A percentile compares a stretch with the other conserved stretches of the same genome.
Evolutionary conservation across 92 coral and sea anemone species (phyloP).

Genomic region (Diadumene lineata): DNA sequence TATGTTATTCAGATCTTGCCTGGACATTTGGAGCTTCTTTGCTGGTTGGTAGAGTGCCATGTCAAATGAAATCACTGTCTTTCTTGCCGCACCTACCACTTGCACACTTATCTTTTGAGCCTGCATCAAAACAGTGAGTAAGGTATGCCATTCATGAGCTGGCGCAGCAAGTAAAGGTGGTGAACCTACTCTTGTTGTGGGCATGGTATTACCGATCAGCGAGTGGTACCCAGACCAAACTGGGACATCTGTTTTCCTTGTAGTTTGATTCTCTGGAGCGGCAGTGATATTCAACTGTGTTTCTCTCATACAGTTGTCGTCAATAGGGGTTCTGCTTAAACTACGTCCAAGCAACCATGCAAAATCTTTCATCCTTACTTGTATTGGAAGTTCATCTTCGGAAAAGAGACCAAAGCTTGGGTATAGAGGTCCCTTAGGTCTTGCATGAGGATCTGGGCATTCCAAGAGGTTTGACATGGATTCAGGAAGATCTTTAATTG

Average conservation of each 20-base stretch:
- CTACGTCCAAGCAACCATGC: conserved; percentile 1
- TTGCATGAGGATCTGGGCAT: neutral
- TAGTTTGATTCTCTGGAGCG: neutral
- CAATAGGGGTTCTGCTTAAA: neutral
- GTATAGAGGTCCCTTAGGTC: neutral
- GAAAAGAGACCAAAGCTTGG: neutral
- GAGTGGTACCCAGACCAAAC: conserved; percentile 71
- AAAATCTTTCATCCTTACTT: neutral
- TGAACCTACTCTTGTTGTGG: conserved; percentile 35
- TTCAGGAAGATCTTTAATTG: conserved; percentile 2
- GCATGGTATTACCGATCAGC: conserved; percentile 38
- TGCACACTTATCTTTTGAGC: conserved; percentile 45
- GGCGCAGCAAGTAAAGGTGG: conserved; percentile 63
- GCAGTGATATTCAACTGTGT: no score
- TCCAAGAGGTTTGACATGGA: neutral
- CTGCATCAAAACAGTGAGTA: conserved; percentile 60
- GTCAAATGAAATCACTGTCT: conserved; percentile 53
- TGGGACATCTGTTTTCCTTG: conserved; percentile 23
- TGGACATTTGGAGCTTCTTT: conserved; percentile 51
- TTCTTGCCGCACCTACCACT: conserved; percentile 43
- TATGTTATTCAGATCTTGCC: conserved; percentile 31
- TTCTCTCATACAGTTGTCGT: no score
- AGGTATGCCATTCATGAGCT: conserved; percentile 61
- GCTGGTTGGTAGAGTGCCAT: conserved; percentile 51
- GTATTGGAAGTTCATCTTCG: neutral